Evolutionary conservation across 2,797 vertebrate genomes (phyloP).

Genomic region (Choloepus didactylus): DNA sequence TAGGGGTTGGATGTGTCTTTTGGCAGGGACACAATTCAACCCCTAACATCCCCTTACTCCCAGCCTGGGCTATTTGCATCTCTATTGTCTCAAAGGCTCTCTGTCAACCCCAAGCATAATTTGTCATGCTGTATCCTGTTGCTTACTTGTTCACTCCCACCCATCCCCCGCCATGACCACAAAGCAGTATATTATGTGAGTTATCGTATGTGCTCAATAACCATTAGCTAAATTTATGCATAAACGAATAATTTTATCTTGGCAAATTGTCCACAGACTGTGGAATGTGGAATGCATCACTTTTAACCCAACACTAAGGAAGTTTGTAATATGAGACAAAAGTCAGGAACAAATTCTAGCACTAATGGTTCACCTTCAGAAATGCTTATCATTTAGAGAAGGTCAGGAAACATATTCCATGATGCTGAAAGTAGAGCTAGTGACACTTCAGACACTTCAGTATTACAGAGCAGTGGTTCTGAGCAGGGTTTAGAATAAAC

Average conservation of each 20-base stretch:
- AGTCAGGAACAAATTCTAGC: conserved; percentile 8
- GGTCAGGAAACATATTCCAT: neutral
- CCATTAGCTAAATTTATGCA: neutral
- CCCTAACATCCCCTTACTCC: too few species aligned
- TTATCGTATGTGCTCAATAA: neutral
- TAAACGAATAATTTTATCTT: conserved; percentile 32
- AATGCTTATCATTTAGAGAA: neutral
- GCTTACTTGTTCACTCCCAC: neutral
- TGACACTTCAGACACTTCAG: neutral
- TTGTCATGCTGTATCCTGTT: neutral
- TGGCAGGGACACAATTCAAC: too few species aligned
- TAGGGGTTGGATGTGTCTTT: too few species aligned
- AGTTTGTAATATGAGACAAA: conserved; percentile 39
- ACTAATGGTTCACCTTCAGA: conserved; percentile 35
- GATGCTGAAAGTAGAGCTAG: neutral
- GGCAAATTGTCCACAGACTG: conserved; percentile 7
- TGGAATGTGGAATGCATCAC: neutral
- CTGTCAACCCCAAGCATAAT: neutral
- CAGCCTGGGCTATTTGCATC: neutral
- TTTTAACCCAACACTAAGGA: neutral
- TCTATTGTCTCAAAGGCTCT: neutral
- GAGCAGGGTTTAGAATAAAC: conserved; percentile 46
- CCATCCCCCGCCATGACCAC: neutral
- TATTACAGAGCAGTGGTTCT: neutral
- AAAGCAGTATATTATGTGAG: neutral